Evolutionary conservation across 2,888 invertebrate genomes (phyloP).

Genomic region (Acholoe squamosa): DNA sequence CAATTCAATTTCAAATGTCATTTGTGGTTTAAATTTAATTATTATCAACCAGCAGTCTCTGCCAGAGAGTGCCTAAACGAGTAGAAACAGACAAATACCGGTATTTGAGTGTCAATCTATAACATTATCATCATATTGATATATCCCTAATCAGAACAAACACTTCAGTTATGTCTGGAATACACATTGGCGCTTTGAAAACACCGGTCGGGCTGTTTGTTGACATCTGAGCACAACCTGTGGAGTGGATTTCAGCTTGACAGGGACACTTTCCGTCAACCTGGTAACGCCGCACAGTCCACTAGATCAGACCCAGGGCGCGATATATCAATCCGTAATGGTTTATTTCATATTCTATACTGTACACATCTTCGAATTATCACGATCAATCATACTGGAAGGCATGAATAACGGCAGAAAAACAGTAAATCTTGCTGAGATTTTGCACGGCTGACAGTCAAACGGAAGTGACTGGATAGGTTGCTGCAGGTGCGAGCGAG

Average conservation of each 20-base stretch:
- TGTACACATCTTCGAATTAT: not conserved
- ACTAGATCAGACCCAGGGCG: not conserved
- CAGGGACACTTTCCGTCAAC: not conserved
- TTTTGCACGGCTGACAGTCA: slow-evolving; percentile 10
- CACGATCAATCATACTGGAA: not conserved
- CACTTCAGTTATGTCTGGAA: too few species aligned
- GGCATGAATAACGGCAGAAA: not conserved
- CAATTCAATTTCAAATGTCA: too few species aligned
- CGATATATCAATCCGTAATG: not conserved
- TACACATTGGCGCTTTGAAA: not conserved
- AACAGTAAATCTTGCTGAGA: slow-evolving; percentile 50
- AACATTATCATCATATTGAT: too few species aligned
- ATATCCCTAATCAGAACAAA: too few species aligned
- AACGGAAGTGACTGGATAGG: slow-evolving; percentile 56
- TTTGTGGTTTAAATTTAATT: too few species aligned
- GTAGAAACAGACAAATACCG: too few species aligned
- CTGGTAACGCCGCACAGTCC: slow-evolving; percentile 27
- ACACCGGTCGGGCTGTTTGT: not conserved
- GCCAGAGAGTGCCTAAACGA: too few species aligned
- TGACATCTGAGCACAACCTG: not conserved
- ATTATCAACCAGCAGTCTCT: too few species aligned
- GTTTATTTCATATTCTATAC: not conserved
- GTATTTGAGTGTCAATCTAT: too few species aligned
- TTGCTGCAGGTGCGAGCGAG: slow-evolving; percentile 31
- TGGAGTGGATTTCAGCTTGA: not conserved